phyloP scores from a whole-genome alignment of 2,113 vertebrate species.

The Ochotona princeps region DNA sequence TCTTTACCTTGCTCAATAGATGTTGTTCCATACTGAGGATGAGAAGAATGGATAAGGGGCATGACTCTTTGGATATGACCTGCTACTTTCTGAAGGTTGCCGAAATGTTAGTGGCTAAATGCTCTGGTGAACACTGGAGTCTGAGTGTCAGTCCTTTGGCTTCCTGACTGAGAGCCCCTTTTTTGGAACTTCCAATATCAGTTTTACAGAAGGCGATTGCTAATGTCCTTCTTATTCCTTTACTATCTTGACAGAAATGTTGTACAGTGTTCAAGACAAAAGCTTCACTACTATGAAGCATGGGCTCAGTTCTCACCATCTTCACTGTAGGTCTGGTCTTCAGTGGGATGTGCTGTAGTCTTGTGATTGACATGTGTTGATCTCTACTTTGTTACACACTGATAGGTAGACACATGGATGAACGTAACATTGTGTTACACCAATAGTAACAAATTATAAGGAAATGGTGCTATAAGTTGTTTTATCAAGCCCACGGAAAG shows the following conservation, averaged over 20 bases:
- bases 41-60: neutral
- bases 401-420: neutral
- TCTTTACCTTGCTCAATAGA: neutral
- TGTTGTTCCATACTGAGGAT: neutral
- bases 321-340: too few species aligned
- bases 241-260: neutral
- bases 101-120: neutral
- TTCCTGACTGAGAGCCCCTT: neutral
- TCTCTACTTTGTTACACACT: neutral
- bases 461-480: neutral
- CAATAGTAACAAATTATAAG: neutral
- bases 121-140: neutral
- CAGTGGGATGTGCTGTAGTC: neutral
- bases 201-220: neutral
- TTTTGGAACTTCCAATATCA: neutral
- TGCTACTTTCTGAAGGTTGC: neutral
- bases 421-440: neutral
- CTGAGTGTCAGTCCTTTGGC: neutral
- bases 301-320: neutral
- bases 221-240: neutral
- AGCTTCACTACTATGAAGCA: rapidly evolving
- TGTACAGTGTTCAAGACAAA: neutral
- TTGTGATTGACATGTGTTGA: neutral
- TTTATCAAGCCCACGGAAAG: neutral
- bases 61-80: neutral